These are phyloP conservation scores for Campodea augens DNA, from an alignment of 1,140 invertebrate genomes.

Conservation along the genomic window DNA sequence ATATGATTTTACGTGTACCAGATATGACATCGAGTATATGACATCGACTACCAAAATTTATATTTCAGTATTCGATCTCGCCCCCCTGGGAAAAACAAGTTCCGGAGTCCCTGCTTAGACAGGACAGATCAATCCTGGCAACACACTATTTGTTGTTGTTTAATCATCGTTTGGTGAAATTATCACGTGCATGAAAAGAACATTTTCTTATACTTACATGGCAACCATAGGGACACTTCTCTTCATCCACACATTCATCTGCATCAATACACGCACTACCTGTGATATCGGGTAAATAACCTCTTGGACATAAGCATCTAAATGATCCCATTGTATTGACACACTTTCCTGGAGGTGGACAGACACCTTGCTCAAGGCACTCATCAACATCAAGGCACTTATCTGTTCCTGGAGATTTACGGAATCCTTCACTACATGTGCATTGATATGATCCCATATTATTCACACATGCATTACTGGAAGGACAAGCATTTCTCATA, in stretches of 20 bases:
- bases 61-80: no score
- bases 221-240: slow-evolving; percentile 42
- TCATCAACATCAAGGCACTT: slow-evolving; percentile 58
- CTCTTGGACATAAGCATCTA: slow-evolving; percentile 29
- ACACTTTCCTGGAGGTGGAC: slow-evolving; percentile 44
- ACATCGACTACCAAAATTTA: no score
- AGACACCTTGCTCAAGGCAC: slow-evolving; percentile 44
- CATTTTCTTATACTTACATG: no score
- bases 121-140: no score
- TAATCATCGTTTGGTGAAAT: no score
- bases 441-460: slow-evolving; percentile 64
- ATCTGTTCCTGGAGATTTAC: slow-evolving; percentile 43
- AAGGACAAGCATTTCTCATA: slow-evolving; percentile 55
- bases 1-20: no score
- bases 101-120: no score
- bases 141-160: no score
- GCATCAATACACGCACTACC: slow-evolving; percentile 37
- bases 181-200: no score
- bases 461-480: slow-evolving; percentile 65
- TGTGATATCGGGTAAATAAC: slow-evolving; percentile 25
- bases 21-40: no score
- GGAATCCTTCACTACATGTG: slow-evolving; percentile 51
- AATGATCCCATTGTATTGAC: slow-evolving; percentile 28
- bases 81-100: no score
- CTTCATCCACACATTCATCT: slow-evolving; percentile 26